phyloP scores from a whole-genome alignment of 2,888 invertebrate genomes.

The Plusia festucae region DNA sequence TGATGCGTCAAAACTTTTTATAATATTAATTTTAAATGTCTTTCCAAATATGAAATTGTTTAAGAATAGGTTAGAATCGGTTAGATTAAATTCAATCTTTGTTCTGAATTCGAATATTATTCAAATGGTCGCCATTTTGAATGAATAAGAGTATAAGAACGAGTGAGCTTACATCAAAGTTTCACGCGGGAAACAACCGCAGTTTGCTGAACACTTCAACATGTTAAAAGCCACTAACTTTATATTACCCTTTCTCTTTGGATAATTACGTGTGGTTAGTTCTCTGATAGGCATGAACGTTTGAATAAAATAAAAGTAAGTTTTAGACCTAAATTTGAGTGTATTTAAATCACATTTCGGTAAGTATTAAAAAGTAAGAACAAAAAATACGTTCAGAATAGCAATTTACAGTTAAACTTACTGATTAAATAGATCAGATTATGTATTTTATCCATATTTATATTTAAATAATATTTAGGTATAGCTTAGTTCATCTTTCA shows the following conservation, averaged over 20 bases:
- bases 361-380: neutral
- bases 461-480: too few relatives aligned
- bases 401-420: too few relatives aligned
- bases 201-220: slow-evolving; percentile 82
- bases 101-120: slow-evolving; percentile 60
- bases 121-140: slow-evolving; percentile 67
- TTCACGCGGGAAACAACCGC: slow-evolving; percentile 74
- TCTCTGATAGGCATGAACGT: slow-evolving; percentile 45
- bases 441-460: too few relatives aligned
- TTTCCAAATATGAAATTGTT: too few relatives aligned
- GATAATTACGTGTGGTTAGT: slow-evolving; percentile 75
- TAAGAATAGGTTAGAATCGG: neutral
- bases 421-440: too few relatives aligned
- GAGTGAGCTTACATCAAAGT: slow-evolving; percentile 77
- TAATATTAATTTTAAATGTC: too few relatives aligned
- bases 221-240: slow-evolving; percentile 83
- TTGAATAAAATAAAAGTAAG: too few relatives aligned
- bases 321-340: too few relatives aligned
- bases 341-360: neutral
- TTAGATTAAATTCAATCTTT: slow-evolving; percentile 15
- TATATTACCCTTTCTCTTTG: slow-evolving; percentile 77
- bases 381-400: too few relatives aligned
- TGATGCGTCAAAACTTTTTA: neutral
- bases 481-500: too few relatives aligned
- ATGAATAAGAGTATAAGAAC: slow-evolving; percentile 66